Percentiles rank a stretch among this genome's conserved stretches.
These are phyloP conservation scores for Ariolimax columbianus DNA, from an alignment of 2,888 invertebrate species.

Conservation along the genomic window DNA sequence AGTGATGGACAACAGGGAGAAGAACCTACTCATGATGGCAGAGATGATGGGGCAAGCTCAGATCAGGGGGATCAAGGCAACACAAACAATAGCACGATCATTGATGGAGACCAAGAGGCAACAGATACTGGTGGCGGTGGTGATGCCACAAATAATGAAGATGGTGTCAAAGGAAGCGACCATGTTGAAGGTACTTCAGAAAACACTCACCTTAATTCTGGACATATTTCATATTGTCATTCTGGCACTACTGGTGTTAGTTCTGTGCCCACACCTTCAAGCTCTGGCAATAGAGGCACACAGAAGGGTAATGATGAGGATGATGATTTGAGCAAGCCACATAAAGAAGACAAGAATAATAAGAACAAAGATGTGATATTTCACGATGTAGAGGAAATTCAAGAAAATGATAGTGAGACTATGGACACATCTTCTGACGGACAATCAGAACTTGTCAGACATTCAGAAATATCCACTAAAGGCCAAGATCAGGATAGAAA, in stretches of 20 bases:
- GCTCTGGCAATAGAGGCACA: not conserved
- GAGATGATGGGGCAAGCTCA: not conserved
- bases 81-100: not conserved
- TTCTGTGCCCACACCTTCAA: too few relatives aligned
- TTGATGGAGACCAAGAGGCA: not conserved
- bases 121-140: not conserved
- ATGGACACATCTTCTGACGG: not conserved
- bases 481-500: not conserved
- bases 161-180: not conserved
- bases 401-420: not conserved
- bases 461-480: not conserved
- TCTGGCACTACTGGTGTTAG: not conserved
- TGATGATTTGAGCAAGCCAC: constrained; percentile 42
- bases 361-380: constrained; percentile 54
- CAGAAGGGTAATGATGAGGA: constrained; percentile 31
- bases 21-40: not conserved
- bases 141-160: not conserved
- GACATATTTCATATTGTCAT: not conserved
- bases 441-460: not conserved
- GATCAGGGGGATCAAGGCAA: not conserved
- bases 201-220: not conserved
- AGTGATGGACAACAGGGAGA: constrained; percentile 9
- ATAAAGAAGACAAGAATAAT: constrained; percentile 38
- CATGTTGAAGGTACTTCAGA: not conserved
- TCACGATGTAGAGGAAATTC: not conserved